Percentiles rank a stretch among this genome's conserved stretches.
These are phyloP conservation scores for Chloroceryle amazona DNA, from an alignment of 2,797 vertebrate species.

Conservation along the genomic window DNA sequence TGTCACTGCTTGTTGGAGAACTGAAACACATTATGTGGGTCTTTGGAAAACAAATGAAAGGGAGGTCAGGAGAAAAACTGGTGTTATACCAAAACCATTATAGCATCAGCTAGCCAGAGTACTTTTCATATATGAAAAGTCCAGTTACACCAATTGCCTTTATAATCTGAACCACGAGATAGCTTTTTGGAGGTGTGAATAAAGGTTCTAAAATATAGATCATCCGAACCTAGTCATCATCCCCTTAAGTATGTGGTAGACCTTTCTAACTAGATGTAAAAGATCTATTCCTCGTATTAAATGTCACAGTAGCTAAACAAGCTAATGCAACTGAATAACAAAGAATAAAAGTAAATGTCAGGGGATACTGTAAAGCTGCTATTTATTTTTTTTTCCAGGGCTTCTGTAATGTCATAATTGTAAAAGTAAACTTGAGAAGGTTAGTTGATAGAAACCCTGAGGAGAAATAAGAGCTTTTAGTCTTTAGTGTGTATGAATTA, in stretches of 20 bases:
- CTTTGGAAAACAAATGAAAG: conserved; percentile 59
- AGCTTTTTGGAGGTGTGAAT: conserved; percentile 52
- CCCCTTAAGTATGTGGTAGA: conserved; percentile 59
- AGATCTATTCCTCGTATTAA: conserved; percentile 62
- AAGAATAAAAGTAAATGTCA: conserved; percentile 74
- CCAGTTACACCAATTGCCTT: conserved; percentile 17
- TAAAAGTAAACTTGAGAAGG: conserved; percentile 54
- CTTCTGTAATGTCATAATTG: conserved; percentile 60
- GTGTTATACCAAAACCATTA: conserved; percentile 29
- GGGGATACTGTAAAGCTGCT: conserved; percentile 35
- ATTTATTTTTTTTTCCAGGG: conserved; percentile 50
- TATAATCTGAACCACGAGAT: conserved; percentile 36
- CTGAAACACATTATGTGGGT: conserved; percentile 41
- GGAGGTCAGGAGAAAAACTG: not conserved
- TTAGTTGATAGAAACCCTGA: conserved; percentile 20
- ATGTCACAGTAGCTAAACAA: conserved; percentile 75
- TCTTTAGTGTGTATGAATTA: not conserved
- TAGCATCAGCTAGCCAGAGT: not conserved
- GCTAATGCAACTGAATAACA: conserved; percentile 59
- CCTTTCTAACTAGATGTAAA: conserved; percentile 56
- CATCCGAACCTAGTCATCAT: conserved; percentile 52
- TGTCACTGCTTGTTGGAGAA: conserved; percentile 56
- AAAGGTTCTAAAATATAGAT: conserved; percentile 55
- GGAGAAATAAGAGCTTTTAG: not conserved
- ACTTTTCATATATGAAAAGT: conserved; percentile 32